phyloP scores from a whole-genome alignment of 2,113 vertebrate genomes.

The Neodon shergylaensis region DNA sequence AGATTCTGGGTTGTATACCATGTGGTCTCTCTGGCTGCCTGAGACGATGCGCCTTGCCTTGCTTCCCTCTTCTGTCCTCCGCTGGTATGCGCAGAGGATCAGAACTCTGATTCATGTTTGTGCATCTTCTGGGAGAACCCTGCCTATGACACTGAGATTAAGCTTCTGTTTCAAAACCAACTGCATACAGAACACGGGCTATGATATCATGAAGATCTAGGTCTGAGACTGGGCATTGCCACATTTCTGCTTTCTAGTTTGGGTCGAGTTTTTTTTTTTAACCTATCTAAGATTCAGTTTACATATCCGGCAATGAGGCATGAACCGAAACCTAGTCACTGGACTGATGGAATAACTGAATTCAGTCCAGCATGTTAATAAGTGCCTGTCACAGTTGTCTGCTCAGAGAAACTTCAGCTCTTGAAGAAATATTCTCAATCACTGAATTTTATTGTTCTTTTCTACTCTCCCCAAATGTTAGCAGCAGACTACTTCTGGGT shows the following conservation, averaged over 20 bases:
- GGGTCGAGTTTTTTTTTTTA: slow-evolving; percentile 14
- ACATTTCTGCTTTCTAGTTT: not conserved
- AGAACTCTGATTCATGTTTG: slow-evolving; percentile 25
- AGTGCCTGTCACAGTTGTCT: not conserved
- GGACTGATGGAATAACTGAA: not conserved
- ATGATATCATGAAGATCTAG: not conserved
- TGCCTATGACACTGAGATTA: not conserved
- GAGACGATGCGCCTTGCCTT: not conserved
- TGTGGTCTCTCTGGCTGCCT: not conserved
- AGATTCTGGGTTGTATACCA: not conserved
- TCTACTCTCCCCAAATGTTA: not conserved
- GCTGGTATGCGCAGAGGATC: not conserved
- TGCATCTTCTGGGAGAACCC: not conserved
- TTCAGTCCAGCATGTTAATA: not conserved
- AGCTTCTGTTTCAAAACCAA: slow-evolving; percentile 50
- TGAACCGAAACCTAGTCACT: not conserved
- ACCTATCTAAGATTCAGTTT: not conserved
- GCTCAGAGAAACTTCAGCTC: not conserved
- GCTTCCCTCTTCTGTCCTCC: not conserved
- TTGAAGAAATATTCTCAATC: not conserved
- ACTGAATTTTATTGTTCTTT: not conserved
- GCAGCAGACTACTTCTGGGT: not conserved
- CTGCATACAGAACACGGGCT: slow-evolving; percentile 16
- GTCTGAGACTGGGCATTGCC: not conserved
- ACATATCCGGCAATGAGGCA: not conserved